Conservation (phyloP, 2,113 vertebrate genomes). For the Lepisosteus oculatus region DNA sequence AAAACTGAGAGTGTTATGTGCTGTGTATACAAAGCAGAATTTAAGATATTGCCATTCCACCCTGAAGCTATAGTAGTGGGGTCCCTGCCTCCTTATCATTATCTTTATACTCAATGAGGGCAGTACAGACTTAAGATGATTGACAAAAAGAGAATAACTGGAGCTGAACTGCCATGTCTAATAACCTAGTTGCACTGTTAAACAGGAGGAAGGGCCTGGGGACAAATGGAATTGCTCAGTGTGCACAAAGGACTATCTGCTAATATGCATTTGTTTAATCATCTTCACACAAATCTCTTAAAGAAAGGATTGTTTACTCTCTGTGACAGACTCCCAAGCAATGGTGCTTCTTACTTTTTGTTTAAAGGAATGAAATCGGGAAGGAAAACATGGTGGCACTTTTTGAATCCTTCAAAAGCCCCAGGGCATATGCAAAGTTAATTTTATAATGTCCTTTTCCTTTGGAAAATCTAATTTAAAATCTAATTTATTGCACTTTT, state of each 20-base stretch:
- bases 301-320: slow-evolving; percentile 30
- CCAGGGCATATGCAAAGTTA: no score
- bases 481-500: no score
- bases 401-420: not conserved
- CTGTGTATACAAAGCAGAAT: no score
- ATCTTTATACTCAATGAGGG: slow-evolving; percentile 9
- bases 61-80: slow-evolving; percentile 23
- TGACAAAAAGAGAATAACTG: slow-evolving; percentile 35
- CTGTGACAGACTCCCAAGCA: slow-evolving; percentile 36
- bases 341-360: not conserved
- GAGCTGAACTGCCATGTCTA: slow-evolving; percentile 41
- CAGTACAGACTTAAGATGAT: not conserved
- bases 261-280: slow-evolving; percentile 47
- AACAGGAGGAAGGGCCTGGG: slow-evolving; percentile 19
- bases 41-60: not conserved
- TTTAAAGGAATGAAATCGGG: not conserved
- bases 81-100: slow-evolving; percentile 25
- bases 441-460: no score
- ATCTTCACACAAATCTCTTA: slow-evolving; percentile 12
- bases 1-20: no score
- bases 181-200: slow-evolving; percentile 41
- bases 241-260: slow-evolving; percentile 5
- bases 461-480: no score
- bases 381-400: not conserved
- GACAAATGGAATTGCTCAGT: slow-evolving; percentile 39